A percentile compares a stretch with the other conserved stretches of the same genome.
These are phyloP conservation scores for Trematocara unimaculatum DNA, from an alignment of 2,113 vertebrate genomes.

Conservation along the genomic window DNA sequence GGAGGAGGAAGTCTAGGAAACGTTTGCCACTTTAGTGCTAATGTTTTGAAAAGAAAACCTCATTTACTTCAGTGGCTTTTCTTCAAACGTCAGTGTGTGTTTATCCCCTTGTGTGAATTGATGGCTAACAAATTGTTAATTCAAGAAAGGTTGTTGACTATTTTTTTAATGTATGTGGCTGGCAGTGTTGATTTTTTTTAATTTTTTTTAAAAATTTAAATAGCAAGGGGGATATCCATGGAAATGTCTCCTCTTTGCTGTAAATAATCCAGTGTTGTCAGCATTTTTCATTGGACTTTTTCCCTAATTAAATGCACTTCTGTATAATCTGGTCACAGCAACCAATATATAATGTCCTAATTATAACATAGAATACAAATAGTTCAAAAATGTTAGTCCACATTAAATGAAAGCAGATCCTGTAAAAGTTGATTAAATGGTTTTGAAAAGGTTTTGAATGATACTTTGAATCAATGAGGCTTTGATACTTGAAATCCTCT, in stretches of 20 bases:
- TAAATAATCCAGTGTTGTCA: neutral
- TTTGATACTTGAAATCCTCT: neutral
- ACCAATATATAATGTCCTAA: neutral
- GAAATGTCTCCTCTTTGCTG: neutral
- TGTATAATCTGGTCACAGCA: neutral
- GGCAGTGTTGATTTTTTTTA: neutral
- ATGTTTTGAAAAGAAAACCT: slow-evolving; percentile 51
- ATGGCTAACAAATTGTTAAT: slow-evolving; percentile 15
- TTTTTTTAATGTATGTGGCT: neutral
- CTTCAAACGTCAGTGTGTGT: neutral
- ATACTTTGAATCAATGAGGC: neutral
- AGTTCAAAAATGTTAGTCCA: neutral
- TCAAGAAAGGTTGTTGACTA: neutral
- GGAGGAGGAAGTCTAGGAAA: slow-evolving; percentile 34
- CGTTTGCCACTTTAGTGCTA: slow-evolving; percentile 51
- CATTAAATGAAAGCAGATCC: neutral
- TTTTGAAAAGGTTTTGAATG: neutral
- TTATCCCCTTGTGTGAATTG: slow-evolving; percentile 32
- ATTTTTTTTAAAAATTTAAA: neutral
- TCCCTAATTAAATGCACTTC: neutral
- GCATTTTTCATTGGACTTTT: neutral
- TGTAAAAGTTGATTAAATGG: neutral
- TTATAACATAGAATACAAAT: neutral
- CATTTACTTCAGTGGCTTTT: slow-evolving; percentile 52
- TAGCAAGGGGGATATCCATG: neutral